Evolutionary conservation across 2,113 vertebrate species (phyloP).

Genomic region (Chascanopsetta lugubris): DNA sequence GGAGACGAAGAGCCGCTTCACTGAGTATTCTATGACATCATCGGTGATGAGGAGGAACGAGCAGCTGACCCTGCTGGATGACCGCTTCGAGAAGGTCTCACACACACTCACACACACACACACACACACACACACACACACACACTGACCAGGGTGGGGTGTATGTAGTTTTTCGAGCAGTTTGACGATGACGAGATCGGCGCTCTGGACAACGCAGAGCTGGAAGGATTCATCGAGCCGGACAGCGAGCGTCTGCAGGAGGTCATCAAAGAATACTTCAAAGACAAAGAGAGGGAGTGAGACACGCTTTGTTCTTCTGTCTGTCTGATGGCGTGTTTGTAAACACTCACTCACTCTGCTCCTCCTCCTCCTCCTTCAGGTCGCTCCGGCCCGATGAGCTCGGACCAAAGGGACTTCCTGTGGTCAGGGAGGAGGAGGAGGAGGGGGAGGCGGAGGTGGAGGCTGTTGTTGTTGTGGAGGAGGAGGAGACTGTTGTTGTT

Average conservation of each 20-base stretch:
- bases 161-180: slow-evolving; percentile 97
- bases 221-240: slow-evolving; percentile 90
- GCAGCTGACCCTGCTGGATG: slow-evolving; percentile 92
- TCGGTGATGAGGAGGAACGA: slow-evolving; percentile 95
- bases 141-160: too few species aligned
- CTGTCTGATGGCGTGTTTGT: too few species aligned
- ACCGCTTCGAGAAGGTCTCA: slow-evolving; percentile 94
- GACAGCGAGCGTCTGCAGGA: slow-evolving; percentile 88
- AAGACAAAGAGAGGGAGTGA: slow-evolving; percentile 90
- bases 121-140: too few species aligned
- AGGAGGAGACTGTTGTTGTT: slow-evolving; percentile 94
- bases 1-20: slow-evolving; percentile 96
- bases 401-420: slow-evolving; percentile 80
- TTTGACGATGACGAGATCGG: slow-evolving; percentile 98
- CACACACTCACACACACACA: too few species aligned
- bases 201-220: slow-evolving; percentile 92
- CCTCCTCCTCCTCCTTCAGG: slow-evolving; percentile 47
- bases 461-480: slow-evolving; percentile 82
- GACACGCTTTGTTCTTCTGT: slow-evolving; percentile 10
- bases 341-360: too few species aligned
- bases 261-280: slow-evolving; percentile 91
- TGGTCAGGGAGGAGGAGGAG: slow-evolving; percentile 79
- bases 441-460: slow-evolving; percentile 84
- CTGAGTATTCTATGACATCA: slow-evolving; percentile 93
- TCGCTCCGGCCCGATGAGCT: slow-evolving; percentile 82